These are phyloP conservation scores for Idaea dimidiata DNA, from an alignment of 2,888 invertebrate genomes.

Conservation along the genomic window DNA sequence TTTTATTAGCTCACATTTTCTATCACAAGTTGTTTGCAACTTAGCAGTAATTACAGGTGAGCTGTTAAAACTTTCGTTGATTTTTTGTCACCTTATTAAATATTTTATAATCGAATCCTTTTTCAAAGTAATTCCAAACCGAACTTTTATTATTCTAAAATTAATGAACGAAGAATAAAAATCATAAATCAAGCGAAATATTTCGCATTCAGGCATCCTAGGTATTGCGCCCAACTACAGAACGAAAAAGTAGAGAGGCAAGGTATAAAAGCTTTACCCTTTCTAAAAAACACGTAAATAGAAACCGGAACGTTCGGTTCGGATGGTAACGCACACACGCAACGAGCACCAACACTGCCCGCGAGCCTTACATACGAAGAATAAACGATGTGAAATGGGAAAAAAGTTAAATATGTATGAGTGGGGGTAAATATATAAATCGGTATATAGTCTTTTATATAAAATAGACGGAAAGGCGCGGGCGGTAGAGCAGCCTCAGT, in stretches of 20 bases:
- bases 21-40: background rate
- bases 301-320: conserved; percentile 61
- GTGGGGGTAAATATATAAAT: conserved; percentile 81
- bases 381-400: conserved; percentile 79
- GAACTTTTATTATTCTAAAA: conserved; percentile 44
- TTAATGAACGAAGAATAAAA: conserved; percentile 60
- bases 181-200: conserved; percentile 74
- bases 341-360: conserved; percentile 42
- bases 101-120: background rate
- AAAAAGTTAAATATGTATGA: conserved; percentile 81
- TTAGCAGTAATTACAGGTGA: background rate
- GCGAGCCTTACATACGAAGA: conserved; percentile 67
- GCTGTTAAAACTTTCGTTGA: background rate
- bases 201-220: conserved; percentile 66
- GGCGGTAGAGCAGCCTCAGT: conserved; percentile 61
- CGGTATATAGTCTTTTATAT: conserved; percentile 77
- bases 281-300: conserved; percentile 80
- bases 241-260: conserved; percentile 73
- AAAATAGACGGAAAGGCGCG: conserved; percentile 66
- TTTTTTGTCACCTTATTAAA: background rate
- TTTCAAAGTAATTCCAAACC: background rate
- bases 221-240: conserved; percentile 66
- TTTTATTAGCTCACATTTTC: background rate
- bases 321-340: conserved; percentile 60
- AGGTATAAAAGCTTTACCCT: conserved; percentile 79